Evolutionary conservation across 1,140 invertebrate genomes (phyloP), one percentile per base, ranked within the genome.

Genomic region (Polyergus mexicanus): DNA sequence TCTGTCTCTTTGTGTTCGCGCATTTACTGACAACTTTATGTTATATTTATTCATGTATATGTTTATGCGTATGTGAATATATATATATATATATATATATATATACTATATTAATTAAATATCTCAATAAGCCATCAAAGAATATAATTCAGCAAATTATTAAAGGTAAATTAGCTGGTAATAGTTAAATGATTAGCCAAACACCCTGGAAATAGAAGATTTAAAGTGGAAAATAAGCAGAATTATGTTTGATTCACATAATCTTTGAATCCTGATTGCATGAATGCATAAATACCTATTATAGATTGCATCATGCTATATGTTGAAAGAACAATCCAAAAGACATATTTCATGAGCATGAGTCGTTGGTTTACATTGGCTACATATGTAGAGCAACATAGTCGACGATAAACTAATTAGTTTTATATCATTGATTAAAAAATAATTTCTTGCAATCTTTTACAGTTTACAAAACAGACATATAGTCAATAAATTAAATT

Each of bases 141-240:
- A 91, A 87, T 78, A 77, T 75, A 91, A 84, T 62, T 88, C 88
- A 90, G 75, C 60, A 86, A 90, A 77, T 89, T 35, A 69, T 83
- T 86, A 83, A 60, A 68, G 78, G 13, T 41, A 10, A 3, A 13
- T 90, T 90, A 90, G 66, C 88, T 88, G 75, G 71, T 89, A 56
- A 91, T 68, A 85, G 51, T 78, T 84, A 58, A 75, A 81, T 87
- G 74, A 90, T 75, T 63, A 89, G 66, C 41, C 65, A 91, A 51
- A 88, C 88, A 47, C 69, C 89, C 69, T 76, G 78, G 75, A 90
- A 89, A 65, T 87, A 89, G 71, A 77, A 7, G 51, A 86, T 88
- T 72, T 62, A 38, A 62, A 38, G 13, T 58, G 28, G 38, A 38
- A 60, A 25, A 84, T 51, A 75, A 58, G 84, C 84, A 85, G 84